Conservation (phyloP, 2,888 invertebrate species). For the Gari tellinella region DNA sequence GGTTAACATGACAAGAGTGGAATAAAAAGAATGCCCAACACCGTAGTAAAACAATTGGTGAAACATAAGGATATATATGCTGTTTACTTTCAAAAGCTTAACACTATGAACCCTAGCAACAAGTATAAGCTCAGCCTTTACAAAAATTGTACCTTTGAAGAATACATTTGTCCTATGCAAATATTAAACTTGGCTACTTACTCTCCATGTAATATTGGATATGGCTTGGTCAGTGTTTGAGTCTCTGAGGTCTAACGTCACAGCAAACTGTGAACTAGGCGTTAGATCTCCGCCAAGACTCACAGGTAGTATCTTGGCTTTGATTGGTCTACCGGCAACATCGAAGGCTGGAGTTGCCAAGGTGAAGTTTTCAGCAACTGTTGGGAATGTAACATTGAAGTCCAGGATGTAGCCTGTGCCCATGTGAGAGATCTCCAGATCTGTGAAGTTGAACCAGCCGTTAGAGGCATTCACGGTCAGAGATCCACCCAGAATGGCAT, state of each 20-base stretch:
- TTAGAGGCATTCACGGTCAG: conserved; percentile 64
- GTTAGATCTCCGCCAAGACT: conserved; percentile 47
- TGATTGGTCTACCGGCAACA: conserved; percentile 59
- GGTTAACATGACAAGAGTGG: neutral
- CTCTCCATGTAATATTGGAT: conserved; percentile 65
- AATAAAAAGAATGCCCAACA: too few species aligned
- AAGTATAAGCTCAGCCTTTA: too few species aligned
- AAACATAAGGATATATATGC: too few species aligned
- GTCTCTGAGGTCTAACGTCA: conserved; percentile 59
- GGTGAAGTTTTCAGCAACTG: conserved; percentile 65
- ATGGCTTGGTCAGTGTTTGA: conserved; percentile 55
- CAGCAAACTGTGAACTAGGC: conserved; percentile 43
- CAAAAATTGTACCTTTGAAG: too few species aligned
- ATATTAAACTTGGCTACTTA: conserved; percentile 37
- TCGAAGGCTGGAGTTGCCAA: conserved; percentile 53
- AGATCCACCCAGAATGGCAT: conserved; percentile 69
- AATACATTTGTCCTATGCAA: too few species aligned
- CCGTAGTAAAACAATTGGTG: too few species aligned
- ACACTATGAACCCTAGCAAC: too few species aligned
- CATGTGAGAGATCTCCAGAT: conserved; percentile 73
- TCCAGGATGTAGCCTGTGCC: conserved; percentile 73
- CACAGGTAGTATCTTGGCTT: conserved; percentile 34
- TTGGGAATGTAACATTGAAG: conserved; percentile 70
- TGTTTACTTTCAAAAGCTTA: too few species aligned
- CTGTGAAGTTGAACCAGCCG: conserved; percentile 80